Evolutionary conservation across 2,888 invertebrate species (phyloP).

Genomic region (Aethes cnicana): DNA sequence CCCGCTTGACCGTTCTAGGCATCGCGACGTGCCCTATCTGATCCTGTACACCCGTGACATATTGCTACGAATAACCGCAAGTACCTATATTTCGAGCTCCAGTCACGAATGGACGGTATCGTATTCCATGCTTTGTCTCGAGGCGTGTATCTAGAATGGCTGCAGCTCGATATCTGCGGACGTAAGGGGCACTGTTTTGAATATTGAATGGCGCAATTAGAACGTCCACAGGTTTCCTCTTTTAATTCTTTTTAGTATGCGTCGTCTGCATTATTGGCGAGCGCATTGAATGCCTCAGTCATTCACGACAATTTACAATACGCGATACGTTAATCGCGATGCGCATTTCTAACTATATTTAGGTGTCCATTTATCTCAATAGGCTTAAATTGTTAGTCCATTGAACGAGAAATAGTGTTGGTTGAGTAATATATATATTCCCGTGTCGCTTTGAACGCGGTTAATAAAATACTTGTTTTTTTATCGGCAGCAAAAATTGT

Average conservation of each 20-base stretch:
- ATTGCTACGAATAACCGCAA: conserved; percentile 51
- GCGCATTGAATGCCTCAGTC: conserved; percentile 16
- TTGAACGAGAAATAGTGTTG: conserved; percentile 1
- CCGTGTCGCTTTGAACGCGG: conserved; percentile 9
- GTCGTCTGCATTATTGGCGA: conserved; percentile 1
- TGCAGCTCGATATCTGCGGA: conserved; percentile 13
- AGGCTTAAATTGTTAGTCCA: neutral
- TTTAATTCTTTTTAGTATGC: neutral
- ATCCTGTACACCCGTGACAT: conserved; percentile 56
- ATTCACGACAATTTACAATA: conserved; percentile 14
- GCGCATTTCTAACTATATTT: too few species aligned
- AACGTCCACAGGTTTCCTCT: neutral
- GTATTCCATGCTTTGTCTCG: conserved; percentile 28
- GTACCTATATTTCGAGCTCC: conserved; percentile 39
- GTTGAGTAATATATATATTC: conserved; percentile 2
- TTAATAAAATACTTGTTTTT: conserved; percentile 44
- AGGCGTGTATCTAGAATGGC: conserved; percentile 17
- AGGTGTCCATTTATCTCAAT: conserved; percentile 1
- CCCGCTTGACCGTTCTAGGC: conserved; percentile 52
- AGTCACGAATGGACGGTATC: conserved; percentile 44
- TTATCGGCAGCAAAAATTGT: conserved; percentile 53
- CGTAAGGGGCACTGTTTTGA: conserved; percentile 12
- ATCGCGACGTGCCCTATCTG: conserved; percentile 51
- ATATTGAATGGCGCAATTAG: conserved; percentile 26
- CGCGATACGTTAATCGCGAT: neutral